Base-by-base conservation (phyloP, 2,888 invertebrate species). In the Nephrotoma guestfalica region DNA sequence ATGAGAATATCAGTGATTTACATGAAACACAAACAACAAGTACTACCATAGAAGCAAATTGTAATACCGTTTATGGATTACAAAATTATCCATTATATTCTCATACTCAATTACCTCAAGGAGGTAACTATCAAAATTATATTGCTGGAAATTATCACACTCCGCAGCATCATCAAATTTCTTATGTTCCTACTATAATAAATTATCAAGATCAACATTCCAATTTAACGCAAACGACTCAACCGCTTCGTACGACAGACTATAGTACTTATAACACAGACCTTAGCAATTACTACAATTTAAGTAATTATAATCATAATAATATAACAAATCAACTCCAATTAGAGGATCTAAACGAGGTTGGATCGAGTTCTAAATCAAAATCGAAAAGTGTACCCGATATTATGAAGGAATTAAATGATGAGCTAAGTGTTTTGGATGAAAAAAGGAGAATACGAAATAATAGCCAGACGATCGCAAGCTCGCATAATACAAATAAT, bases 401-500 rank as follows among this genome's bases (percentile, higher is more conserved):
- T 90, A 96, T 96, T 90, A 93, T 96, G 30, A 94, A 94, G 89
- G 95, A 96, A 89, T 92, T 96, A 88, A 94, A 95, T 90, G 94
- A 94, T 88, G 95, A 96, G 90, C 92, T 93, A 15, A 92, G 92
- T 87, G 91, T 92, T 85, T 92, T 93, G 86, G 92, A 92, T 3
- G 92, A 92, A 87, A 93, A 93, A 87, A 6, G 71, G 9, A 91
- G 93, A 57, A 92, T 92, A 0, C 92, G 92, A 87, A 93, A 93
- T 88, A 92, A 91, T 85, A 94, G 93, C 89, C 93, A 93, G 7
- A 93, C 93, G 90, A 88, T 89, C 87, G 89, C 40, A 41, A 41
- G 51, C 9, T 43, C 86, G n/a, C 30, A 86, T 47, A 41, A 47
- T 47, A 47, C 30, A 9, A 30, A 71, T 30, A 71, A 86, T 45